Base-by-base conservation (phyloP, 2,797 vertebrate genomes). In the Acridotheres tristis region DNA sequence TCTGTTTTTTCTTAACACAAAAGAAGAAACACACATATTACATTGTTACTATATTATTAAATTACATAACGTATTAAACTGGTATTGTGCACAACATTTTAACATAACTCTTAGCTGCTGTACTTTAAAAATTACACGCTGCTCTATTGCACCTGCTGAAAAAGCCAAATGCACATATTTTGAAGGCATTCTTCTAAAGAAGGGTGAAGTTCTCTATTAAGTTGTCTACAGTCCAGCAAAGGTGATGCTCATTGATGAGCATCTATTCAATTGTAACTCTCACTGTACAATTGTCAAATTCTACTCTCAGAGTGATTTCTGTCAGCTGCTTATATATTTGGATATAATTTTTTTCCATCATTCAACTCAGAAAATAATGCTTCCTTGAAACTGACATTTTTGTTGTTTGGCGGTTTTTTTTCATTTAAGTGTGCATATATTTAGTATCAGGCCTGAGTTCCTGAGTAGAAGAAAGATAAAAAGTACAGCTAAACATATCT, bases 1-100 rank as follows among this genome's bases (percentile, higher is more conserved):
- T 94, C 98, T 98, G 95, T 96, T 98, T 98, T 98, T 98, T 92
- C 98, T 98, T 96, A 53, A 96, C 34, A 67, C 8, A 94, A 95
- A 96, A 88, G 74, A 96, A 95, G 69, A 93, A 79, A 93, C 26
- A 94, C 9, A 77, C 29, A 79, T 40, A 81, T 48, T 54, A 67
- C 5, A 5, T 75, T 79, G 34, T 38, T 59, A 74, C 14, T 68
- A 5, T 50, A 76, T 71, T 85, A 94, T 90, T 72, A 79, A 89
- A 54, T 53, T 88, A 85, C 22, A 18, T 48, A 53, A 55, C 19
- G 71, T 78, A 93, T 29, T 90, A 88, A 88, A 85, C 30, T 58
- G 29, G 22, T 53, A 55, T 27, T 69, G 7, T 5, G 18, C 42
- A 22, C 38, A 89, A 88, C 11, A 67, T 69, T 83, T 86, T 69